phyloP scores from a whole-genome alignment of 2,797 vertebrate genomes.

The Synaphobranchus kaupii region DNA sequence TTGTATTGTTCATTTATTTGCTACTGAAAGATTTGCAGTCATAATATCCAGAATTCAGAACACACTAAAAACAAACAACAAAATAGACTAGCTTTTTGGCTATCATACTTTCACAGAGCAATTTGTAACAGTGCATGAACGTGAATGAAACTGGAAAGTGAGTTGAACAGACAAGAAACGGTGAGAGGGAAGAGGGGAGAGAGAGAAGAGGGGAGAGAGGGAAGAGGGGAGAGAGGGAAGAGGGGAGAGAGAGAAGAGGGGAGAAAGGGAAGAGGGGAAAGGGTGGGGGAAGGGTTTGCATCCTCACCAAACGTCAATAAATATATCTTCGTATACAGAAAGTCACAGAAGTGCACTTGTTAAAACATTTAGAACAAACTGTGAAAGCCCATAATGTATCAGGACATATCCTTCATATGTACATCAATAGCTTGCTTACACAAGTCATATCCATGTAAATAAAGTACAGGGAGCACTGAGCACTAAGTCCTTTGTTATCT shows the following conservation, averaged over 20 bases:
- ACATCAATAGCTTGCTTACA: background rate
- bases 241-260: too few relatives aligned
- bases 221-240: too few relatives aligned
- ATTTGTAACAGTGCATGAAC: background rate
- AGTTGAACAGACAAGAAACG: background rate
- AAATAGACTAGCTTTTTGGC: too few relatives aligned
- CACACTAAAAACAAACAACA: too few relatives aligned
- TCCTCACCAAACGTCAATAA: background rate
- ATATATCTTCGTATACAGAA: background rate
- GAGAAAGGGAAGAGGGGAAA: background rate
- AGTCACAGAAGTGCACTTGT: background rate
- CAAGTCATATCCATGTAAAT: background rate
- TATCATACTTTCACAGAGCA: too few relatives aligned
- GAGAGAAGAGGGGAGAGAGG: background rate
- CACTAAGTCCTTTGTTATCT: background rate
- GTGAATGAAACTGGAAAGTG: background rate
- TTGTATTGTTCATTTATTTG: background rate
- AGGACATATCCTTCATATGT: background rate
- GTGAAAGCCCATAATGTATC: background rate
- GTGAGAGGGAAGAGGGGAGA: background rate
- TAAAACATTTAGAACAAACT: background rate
- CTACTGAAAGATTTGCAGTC: background rate
- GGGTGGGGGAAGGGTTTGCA: background rate
- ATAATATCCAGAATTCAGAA: background rate
- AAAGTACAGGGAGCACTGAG: background rate